Evolutionary conservation across 1,140 invertebrate species (phyloP).

Genomic region (Cotesia glomerata): DNA sequence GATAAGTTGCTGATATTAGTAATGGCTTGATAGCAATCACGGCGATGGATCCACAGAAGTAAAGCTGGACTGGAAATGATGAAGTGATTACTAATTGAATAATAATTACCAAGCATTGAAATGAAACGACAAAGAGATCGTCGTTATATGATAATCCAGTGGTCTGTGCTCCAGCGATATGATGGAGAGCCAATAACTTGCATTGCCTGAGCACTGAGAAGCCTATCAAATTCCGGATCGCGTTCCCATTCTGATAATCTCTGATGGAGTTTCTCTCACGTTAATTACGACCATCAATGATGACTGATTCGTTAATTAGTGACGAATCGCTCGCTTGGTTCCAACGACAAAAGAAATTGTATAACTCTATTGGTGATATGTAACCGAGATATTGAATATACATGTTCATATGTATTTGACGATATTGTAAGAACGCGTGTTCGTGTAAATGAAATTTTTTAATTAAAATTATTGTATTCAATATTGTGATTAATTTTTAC

Average conservation of each 20-base stretch:
- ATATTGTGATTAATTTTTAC: no score
- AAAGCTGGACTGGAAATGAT: no score
- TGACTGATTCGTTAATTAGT: constrained; percentile 62
- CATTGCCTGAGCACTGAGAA: background rate
- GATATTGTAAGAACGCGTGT: no score
- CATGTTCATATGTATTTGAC: constrained; percentile 26
- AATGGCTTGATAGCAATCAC: no score
- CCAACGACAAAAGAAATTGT: constrained; percentile 8
- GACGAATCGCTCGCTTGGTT: constrained; percentile 21
- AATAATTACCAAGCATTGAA: no score
- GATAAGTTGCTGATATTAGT: no score
- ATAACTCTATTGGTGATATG: constrained; percentile 46
- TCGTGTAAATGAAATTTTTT: no score
- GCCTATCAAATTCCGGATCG: constrained; percentile 4
- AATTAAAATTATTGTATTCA: no score
- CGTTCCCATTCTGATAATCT: constrained; percentile 1
- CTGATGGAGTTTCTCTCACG: constrained; percentile 46
- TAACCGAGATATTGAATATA: constrained; percentile 45
- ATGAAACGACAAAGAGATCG: background rate
- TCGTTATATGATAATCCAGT: background rate
- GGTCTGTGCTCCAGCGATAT: background rate
- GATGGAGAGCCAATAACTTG: background rate
- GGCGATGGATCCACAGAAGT: no score
- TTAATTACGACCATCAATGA: constrained; percentile 55
- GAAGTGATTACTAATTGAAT: no score